Evolutionary conservation across 1,140 invertebrate species (phyloP).

Genomic region (Magallana ariakensis): DNA sequence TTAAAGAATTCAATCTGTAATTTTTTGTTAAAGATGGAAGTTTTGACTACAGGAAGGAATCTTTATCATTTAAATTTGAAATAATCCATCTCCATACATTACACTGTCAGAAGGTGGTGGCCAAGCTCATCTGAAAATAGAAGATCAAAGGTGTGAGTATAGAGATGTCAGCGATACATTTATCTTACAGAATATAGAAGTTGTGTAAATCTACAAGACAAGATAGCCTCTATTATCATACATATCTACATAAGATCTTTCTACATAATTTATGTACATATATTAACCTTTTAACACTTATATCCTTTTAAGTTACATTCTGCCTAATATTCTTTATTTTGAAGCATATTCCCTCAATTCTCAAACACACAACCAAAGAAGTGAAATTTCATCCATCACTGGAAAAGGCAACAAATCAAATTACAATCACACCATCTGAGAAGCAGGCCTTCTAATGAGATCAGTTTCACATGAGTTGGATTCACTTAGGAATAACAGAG

Average conservation of each 20-base stretch:
- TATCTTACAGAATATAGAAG: neutral
- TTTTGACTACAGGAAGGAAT: neutral
- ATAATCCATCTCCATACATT: conserved; percentile 33
- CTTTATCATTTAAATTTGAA: neutral
- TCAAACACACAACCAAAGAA: neutral
- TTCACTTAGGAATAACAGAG: conserved; percentile 28
- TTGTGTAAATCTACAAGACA: too few species aligned
- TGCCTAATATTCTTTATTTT: too few species aligned
- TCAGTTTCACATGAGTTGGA: conserved; percentile 18
- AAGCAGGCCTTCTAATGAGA: neutral
- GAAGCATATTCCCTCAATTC: too few species aligned
- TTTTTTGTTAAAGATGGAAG: too few species aligned
- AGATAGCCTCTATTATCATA: too few species aligned
- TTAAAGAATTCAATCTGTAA: neutral
- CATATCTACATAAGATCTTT: too few species aligned
- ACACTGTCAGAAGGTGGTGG: neutral
- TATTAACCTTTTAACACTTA: too few species aligned
- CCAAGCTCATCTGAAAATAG: neutral
- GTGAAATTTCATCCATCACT: conserved; percentile 30
- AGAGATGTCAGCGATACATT: neutral
- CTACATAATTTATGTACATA: too few species aligned
- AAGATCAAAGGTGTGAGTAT: neutral
- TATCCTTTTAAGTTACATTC: too few species aligned
- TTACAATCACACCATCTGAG: conserved; percentile 18
- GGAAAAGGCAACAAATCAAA: neutral